Percentiles rank a stretch among this genome's conserved stretches.
Evolutionary conservation across 2,113 vertebrate genomes (phyloP).

Genomic region (Symphodus melops): DNA sequence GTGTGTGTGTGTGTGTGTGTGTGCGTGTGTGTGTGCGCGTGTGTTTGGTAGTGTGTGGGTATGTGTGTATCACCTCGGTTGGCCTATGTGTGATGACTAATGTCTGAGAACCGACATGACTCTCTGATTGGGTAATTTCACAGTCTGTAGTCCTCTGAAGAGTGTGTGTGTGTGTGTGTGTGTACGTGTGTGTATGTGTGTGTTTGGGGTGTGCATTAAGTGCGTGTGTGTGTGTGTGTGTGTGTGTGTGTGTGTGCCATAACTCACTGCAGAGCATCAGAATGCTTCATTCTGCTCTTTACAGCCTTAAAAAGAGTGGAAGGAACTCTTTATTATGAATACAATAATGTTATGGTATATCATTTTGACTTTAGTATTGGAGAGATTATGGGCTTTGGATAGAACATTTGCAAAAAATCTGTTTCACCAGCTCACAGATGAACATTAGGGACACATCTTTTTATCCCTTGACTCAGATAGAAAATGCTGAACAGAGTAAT

Average conservation of each 20-base stretch:
- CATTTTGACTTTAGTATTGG: constrained; percentile 60
- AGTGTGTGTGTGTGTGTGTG: constrained; percentile 8
- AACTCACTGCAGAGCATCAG: constrained; percentile 61
- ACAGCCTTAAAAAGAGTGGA: constrained; percentile 52
- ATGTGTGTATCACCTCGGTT: constrained; percentile 29
- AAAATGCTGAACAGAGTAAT: constrained; percentile 19
- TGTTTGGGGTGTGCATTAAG: not conserved
- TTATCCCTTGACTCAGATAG: constrained; percentile 8
- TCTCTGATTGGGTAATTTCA: constrained; percentile 64
- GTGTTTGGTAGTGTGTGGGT: not conserved
- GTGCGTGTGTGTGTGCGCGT: not conserved
- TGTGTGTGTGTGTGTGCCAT: constrained; percentile 12
- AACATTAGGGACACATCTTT: constrained; percentile 32
- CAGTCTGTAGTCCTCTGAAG: constrained; percentile 56
- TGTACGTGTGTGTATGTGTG: not conserved
- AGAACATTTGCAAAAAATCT: constrained; percentile 50
- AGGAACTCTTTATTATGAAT: constrained; percentile 55
- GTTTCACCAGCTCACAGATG: constrained; percentile 36
- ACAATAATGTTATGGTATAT: constrained; percentile 65
- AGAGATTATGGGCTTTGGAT: constrained; percentile 56
- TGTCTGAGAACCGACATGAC: constrained; percentile 58
- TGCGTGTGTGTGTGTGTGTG: not conserved
- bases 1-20: not conserved
- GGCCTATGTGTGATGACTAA: constrained; percentile 60
- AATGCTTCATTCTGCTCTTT: constrained; percentile 56